Conservation (phyloP, 2,113 vertebrate genomes). For the Pelodiscus sinensis region DNA sequence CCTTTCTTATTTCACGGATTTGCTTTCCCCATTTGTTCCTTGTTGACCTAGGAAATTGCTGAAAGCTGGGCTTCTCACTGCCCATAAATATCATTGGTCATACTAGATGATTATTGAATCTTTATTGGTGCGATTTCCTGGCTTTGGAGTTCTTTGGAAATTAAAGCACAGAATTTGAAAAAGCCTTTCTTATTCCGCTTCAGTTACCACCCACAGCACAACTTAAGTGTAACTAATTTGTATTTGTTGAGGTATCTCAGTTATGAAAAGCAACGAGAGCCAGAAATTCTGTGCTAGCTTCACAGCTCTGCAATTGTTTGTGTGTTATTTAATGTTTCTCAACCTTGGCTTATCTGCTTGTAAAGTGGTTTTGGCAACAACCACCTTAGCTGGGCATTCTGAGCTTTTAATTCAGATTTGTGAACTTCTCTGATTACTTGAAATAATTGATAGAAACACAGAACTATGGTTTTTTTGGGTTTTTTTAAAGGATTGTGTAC, state of each 20-base stretch:
- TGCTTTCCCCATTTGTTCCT: constrained; percentile 70
- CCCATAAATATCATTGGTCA: constrained; percentile 67
- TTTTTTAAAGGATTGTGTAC: no score
- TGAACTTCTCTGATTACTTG: background rate
- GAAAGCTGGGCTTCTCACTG: constrained; percentile 49
- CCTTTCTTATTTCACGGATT: constrained; percentile 68
- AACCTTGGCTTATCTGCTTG: background rate
- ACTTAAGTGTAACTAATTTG: background rate
- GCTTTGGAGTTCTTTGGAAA: constrained; percentile 42
- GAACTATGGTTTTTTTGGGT: background rate
- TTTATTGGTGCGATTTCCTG: constrained; percentile 49
- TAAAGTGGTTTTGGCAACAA: background rate
- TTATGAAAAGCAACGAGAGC: accelerated
- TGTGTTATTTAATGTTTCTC: accelerated
- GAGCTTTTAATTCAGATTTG: background rate
- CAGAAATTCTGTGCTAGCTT: background rate
- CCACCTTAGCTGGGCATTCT: background rate
- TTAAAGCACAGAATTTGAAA: constrained; percentile 56
- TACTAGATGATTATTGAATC: background rate
- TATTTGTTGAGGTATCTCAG: background rate
- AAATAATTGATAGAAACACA: background rate
- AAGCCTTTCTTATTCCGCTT: background rate
- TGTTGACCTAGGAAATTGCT: constrained; percentile 74
- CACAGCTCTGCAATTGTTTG: background rate
- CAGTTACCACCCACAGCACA: accelerated